A percentile compares a stretch with the other conserved stretches of the same genome.
Evolutionary conservation across 2,113 vertebrate genomes (phyloP).

Genomic region (Jacana jacana): DNA sequence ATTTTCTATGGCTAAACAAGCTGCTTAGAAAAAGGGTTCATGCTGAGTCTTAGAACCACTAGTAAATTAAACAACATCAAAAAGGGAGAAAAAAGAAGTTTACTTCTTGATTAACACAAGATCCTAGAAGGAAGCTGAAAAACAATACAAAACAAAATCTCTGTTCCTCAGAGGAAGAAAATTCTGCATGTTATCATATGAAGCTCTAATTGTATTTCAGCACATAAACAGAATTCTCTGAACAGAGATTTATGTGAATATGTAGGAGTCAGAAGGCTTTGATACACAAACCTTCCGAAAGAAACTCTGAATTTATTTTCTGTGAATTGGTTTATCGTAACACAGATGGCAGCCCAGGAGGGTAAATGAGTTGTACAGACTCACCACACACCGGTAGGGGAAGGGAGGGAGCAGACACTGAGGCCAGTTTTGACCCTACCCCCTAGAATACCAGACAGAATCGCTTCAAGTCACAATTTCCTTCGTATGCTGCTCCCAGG

Average conservation of each 20-base stretch:
- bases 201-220: background rate
- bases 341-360: constrained; percentile 61
- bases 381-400: constrained; percentile 37
- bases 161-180: background rate
- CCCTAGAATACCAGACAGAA: constrained; percentile 16
- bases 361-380: constrained; percentile 47
- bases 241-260: background rate
- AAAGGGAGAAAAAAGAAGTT: background rate
- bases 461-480: constrained; percentile 59
- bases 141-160: background rate
- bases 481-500: constrained; percentile 36
- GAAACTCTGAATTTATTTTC: background rate
- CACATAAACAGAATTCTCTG: background rate
- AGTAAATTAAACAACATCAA: background rate
- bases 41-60: background rate
- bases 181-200: background rate
- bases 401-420: constrained; percentile 30
- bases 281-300: background rate
- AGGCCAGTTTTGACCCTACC: constrained; percentile 27
- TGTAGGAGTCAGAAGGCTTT: background rate
- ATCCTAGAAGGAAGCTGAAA: background rate
- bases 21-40: background rate
- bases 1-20: constrained; percentile 36
- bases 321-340: background rate
- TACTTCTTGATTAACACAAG: background rate